Conservation (phyloP, 2,113 vertebrate species). For the Anhinga anhinga region DNA sequence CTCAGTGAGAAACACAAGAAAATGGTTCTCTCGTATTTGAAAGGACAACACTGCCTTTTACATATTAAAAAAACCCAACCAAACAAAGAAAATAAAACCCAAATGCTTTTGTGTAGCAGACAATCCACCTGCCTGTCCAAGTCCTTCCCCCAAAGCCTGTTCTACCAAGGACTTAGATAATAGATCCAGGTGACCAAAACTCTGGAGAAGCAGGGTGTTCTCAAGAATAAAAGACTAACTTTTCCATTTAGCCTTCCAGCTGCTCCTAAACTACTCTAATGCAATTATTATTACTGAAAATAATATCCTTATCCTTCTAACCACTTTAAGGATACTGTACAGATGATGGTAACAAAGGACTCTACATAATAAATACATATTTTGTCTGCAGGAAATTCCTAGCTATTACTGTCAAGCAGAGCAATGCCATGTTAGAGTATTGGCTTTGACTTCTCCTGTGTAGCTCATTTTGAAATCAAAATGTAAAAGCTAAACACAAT, state of each 20-base stretch:
- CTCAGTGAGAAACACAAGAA: neutral
- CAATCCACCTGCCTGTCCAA: neutral
- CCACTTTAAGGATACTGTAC: neutral
- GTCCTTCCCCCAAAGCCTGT: neutral
- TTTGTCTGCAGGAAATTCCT: neutral
- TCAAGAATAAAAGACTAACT: neutral
- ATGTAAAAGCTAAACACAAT: neutral
- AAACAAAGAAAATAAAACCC: neutral
- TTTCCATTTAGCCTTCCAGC: neutral
- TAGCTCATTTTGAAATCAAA: neutral
- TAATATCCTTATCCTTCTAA: neutral
- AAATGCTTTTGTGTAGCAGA: neutral
- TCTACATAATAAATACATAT: neutral
- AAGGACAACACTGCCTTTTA: slow-evolving; percentile 12
- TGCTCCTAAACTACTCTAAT: neutral
- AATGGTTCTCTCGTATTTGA: neutral
- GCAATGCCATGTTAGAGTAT: neutral
- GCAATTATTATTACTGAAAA: neutral
- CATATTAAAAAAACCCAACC: neutral
- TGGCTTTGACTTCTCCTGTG: neutral
- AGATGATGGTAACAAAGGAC: neutral
- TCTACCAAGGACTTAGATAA: neutral
- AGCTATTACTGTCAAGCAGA: neutral
- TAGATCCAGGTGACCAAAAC: neutral
- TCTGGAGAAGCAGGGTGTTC: neutral